Base-by-base conservation (phyloP, 2,888 invertebrate species). In the Scaptomyza tumidula region DNA sequence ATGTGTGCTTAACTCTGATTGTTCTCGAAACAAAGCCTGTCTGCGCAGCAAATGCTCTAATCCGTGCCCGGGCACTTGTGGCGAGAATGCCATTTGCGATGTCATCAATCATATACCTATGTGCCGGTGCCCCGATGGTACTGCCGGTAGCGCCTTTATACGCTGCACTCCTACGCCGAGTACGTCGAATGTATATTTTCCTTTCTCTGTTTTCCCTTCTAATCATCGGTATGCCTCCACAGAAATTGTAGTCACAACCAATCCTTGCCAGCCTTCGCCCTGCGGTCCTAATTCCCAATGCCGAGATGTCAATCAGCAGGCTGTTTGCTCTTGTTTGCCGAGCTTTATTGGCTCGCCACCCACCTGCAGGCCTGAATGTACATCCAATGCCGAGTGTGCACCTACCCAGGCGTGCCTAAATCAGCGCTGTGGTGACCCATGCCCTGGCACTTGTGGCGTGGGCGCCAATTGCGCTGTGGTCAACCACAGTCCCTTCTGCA, bases 281-380 rank as follows among this genome's bases (percentile, higher is more conserved):
- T 97, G 97, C 90, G 97, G 97, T 52, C 95, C 95, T 0, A 96
- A 96, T 89, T 95, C 96, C 88, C 95, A 95, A 90, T 97, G 96
- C 90, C 94, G 95, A 71, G 94, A 94, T 86, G 93, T 95, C 63
- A 96, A 95, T 91, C 94, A 93, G 54, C 96, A 96, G 92, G 95
- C 95, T 37, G 95, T 94, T 27, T 96, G 95, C 91, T 95, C 95
- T 53, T 96, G 95, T 90, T 93, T 96, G 59, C 91, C 93, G 54
- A 95, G 95, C 69, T 96, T 93, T 89, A 93, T 95, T 48, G 96
- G 97, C 71, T 94, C 94, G 75, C 96, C 97, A 43, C 96, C 96
- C 2, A 94, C 95, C 10, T 97, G 96, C 88, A 93, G 96, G 83
- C 96, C 96, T 14, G 96, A 96, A 92, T 96, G 96, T 90, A 93